Percentiles rank a stretch among this genome's conserved stretches.
These are phyloP conservation scores for Spisula solida DNA, from an alignment of 2,888 invertebrate species.

Conservation along the genomic window DNA sequence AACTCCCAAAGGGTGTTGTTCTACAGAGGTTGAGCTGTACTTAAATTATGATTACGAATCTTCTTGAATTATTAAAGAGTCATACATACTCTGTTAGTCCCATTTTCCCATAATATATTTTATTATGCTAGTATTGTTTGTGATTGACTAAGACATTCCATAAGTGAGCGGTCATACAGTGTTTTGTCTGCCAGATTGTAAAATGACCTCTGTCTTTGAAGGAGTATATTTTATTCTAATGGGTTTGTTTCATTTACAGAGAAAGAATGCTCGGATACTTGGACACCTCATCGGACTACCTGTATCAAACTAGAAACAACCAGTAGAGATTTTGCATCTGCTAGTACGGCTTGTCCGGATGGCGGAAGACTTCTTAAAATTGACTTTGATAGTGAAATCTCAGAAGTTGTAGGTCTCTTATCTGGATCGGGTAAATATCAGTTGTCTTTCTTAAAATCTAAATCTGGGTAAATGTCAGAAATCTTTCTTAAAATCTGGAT, in stretches of 20 bases:
- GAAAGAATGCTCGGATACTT: slow-evolving; percentile 50
- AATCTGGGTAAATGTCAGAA: slow-evolving; percentile 37
- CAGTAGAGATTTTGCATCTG: slow-evolving; percentile 17
- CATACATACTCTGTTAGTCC: too few relatives aligned
- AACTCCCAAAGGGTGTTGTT: too few relatives aligned
- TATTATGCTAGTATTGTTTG: too few relatives aligned
- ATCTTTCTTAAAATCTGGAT: slow-evolving; percentile 44
- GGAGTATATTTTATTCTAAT: background rate
- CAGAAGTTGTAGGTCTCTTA: slow-evolving; percentile 47
- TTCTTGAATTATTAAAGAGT: too few relatives aligned
- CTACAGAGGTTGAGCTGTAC: too few relatives aligned
- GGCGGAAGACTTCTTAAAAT: slow-evolving; percentile 54
- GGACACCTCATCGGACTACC: slow-evolving; percentile 47
- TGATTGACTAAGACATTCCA: too few relatives aligned
- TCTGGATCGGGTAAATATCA: slow-evolving; percentile 52
- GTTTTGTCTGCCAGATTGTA: too few relatives aligned
- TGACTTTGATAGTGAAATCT: slow-evolving; percentile 47
- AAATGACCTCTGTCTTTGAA: too few relatives aligned
- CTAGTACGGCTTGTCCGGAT: slow-evolving; percentile 36
- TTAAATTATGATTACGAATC: too few relatives aligned
- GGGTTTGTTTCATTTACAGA: slow-evolving; percentile 42
- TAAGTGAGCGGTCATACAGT: too few relatives aligned
- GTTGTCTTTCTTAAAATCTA: background rate
- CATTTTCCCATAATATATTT: too few relatives aligned
- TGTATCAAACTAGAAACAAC: slow-evolving; percentile 54